Evolutionary conservation across 2,113 vertebrate species (phyloP).

Genomic region (Plestiodon gilberti): DNA sequence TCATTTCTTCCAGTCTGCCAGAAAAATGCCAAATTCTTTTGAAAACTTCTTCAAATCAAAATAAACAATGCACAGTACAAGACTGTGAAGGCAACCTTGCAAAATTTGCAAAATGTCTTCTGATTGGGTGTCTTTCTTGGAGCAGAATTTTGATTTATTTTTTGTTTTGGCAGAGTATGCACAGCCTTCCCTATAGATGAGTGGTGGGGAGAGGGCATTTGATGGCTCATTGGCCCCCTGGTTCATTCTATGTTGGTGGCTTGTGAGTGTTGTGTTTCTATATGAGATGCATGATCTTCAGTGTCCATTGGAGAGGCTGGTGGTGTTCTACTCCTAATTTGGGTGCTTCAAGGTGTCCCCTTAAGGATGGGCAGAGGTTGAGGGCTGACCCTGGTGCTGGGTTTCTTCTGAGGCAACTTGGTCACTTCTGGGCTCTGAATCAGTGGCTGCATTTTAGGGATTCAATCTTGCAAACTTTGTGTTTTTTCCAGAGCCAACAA

Average conservation of each 20-base stretch:
- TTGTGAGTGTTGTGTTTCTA: neutral
- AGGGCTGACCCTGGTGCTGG: neutral
- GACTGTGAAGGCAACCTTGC: neutral
- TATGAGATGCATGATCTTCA: slow-evolving; percentile 36
- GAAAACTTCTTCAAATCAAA: neutral
- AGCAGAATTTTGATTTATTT: neutral
- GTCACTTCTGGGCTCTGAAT: slow-evolving; percentile 1
- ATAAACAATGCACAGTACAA: neutral
- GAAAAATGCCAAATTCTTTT: neutral
- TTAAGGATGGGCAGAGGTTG: neutral
- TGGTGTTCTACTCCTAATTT: neutral
- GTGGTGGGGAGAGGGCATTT: too few relatives aligned
- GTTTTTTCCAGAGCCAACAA: slow-evolving; percentile 82
- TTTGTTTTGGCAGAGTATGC: neutral
- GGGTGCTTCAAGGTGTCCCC: neutral
- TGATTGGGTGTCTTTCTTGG: neutral
- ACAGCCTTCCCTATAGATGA: neutral
- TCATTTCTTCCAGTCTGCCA: neutral
- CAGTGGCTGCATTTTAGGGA: neutral
- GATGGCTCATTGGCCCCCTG: neutral
- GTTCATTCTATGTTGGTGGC: neutral
- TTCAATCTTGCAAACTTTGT: slow-evolving; percentile 4
- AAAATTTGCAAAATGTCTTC: neutral
- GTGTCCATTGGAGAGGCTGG: slow-evolving; percentile 2
- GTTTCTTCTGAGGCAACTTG: neutral